phyloP scores from a whole-genome alignment of 2,888 invertebrate genomes.

The Trachelus tabidus region DNA sequence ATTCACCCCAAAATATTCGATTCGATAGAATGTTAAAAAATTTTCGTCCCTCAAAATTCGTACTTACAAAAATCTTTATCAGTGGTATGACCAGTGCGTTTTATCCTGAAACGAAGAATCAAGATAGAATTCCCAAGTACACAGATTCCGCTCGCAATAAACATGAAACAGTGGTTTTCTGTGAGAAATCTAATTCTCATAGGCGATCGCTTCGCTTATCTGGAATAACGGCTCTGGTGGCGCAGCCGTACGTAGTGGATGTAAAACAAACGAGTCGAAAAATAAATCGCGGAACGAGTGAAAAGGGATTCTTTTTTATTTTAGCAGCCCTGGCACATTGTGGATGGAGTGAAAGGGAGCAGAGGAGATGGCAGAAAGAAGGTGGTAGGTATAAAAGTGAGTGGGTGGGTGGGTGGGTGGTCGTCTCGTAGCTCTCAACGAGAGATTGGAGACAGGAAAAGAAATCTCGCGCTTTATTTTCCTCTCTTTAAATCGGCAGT shows the following conservation, averaged over 20 bases:
- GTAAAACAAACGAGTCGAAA: conserved; percentile 58
- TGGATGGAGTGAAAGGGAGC: conserved; percentile 7
- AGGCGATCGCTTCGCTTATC: conserved; percentile 42
- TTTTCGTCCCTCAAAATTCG: no score
- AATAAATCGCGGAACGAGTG: conserved; percentile 54
- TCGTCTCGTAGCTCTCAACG: conserved; percentile 10
- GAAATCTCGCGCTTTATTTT: conserved; percentile 48
- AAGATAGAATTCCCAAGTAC: background rate
- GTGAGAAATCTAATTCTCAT: conserved; percentile 47
- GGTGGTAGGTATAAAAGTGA: conserved; percentile 16
- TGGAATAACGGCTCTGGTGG: conserved; percentile 7
- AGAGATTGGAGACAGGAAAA: conserved; percentile 48
- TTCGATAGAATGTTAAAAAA: no score
- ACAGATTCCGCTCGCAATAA: background rate
- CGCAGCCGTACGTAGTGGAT: conserved; percentile 33
- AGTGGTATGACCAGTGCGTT: no score
- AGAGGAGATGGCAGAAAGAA: conserved; percentile 29
- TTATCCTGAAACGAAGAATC: no score
- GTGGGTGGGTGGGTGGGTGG: conserved; percentile 13
- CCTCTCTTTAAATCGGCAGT: conserved; percentile 28
- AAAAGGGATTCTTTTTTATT: conserved; percentile 52
- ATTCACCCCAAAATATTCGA: no score
- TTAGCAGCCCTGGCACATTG: conserved; percentile 16
- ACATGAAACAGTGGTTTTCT: background rate
- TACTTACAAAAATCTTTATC: no score